These are phyloP conservation scores for Halictus rubicundus DNA, from an alignment of 1,140 invertebrate genomes.

Conservation along the genomic window DNA sequence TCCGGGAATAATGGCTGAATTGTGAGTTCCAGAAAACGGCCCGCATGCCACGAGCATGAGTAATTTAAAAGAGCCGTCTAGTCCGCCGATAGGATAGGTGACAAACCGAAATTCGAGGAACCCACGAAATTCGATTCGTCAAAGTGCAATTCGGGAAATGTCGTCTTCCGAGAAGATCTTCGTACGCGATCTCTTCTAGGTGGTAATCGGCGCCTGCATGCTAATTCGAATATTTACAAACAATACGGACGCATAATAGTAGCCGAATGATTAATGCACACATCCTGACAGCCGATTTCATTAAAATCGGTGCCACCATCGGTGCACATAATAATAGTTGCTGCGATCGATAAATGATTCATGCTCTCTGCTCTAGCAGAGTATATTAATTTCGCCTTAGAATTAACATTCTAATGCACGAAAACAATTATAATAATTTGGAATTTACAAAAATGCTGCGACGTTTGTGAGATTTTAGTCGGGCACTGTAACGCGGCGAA, in stretches of 20 bases:
- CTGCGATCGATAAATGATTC: not conserved
- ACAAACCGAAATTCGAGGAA: not conserved
- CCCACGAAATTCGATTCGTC: not conserved
- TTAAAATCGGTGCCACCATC: not conserved
- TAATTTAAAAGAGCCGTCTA: not conserved
- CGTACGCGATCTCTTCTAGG: not conserved
- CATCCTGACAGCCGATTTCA: not conserved
- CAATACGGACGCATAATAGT: not conserved
- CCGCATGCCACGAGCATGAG: not conserved
- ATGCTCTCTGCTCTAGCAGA: too few relatives aligned
- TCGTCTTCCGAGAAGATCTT: not conserved
- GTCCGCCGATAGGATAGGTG: not conserved
- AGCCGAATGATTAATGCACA: not conserved
- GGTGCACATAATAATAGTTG: not conserved
- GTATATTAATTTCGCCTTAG: too few relatives aligned
- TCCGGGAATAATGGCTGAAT: slow-evolving; percentile 28
- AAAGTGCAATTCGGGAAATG: not conserved
- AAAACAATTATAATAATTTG: too few relatives aligned
- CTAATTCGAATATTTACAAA: slow-evolving; percentile 35
- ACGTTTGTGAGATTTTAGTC: too few relatives aligned
- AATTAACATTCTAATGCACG: too few relatives aligned
- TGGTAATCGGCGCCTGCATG: not conserved
- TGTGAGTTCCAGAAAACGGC: slow-evolving; percentile 2
- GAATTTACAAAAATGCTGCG: too few relatives aligned
- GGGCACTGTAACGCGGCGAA: too few relatives aligned